phyloP scores from a whole-genome alignment of 1,140 invertebrate genomes.

The Drosophila tristis region DNA sequence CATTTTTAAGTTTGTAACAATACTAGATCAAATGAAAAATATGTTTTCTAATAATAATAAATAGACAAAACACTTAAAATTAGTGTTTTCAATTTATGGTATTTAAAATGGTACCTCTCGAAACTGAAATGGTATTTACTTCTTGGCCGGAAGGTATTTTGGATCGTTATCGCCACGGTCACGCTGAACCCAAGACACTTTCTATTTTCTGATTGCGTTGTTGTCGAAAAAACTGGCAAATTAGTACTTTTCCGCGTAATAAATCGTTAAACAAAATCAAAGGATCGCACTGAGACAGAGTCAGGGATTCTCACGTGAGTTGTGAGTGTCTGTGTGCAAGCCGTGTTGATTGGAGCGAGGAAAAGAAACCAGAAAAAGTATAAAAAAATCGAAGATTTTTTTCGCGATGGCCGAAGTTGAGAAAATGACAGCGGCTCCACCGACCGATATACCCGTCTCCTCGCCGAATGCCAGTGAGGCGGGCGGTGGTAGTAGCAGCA shows the following conservation, averaged over 20 bases:
- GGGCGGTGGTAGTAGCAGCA: slow-evolving; percentile 29
- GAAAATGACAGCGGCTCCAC: slow-evolving; percentile 62
- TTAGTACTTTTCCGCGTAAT: slow-evolving; percentile 25
- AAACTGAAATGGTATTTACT: no score
- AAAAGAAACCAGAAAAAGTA: slow-evolving; percentile 25
- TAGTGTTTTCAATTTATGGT: no score
- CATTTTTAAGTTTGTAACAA: no score
- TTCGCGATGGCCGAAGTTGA: slow-evolving; percentile 76
- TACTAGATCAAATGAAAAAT: no score
- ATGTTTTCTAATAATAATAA: no score
- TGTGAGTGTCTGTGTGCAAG: slow-evolving; percentile 12
- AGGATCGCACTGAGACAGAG: background rate
- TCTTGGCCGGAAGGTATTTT: no score
- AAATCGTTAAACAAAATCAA: background rate
- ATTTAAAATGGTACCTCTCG: no score
- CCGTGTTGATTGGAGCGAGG: slow-evolving; percentile 18
- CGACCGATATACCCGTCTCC: slow-evolving; percentile 64
- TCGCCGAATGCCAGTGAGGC: slow-evolving; percentile 45
- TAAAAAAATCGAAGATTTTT: slow-evolving; percentile 62
- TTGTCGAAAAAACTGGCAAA: slow-evolving; percentile 69
- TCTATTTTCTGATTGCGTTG: slow-evolving; percentile 81
- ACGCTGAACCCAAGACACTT: slow-evolving; percentile 49
- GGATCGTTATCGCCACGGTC: no score
- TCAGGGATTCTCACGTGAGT: slow-evolving; percentile 22
- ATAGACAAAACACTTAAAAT: no score